These are phyloP conservation scores for Anoplolepis gracilipes DNA, from an alignment of 1,140 invertebrate species.

Conservation along the genomic window DNA sequence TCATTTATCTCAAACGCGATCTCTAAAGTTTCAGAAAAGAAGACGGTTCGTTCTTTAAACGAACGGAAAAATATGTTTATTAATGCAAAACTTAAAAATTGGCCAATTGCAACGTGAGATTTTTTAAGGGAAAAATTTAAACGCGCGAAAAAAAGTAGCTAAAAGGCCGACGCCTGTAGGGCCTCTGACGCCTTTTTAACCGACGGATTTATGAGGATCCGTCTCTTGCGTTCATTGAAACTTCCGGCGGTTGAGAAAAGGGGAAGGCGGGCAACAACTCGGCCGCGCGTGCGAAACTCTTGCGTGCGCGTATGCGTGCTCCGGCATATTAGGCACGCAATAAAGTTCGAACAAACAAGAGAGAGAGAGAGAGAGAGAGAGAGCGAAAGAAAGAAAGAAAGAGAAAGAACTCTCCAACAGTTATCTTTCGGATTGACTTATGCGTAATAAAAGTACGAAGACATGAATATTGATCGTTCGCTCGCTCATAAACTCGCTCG, in stretches of 20 bases:
- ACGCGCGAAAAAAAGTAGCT: slow-evolving; percentile 46
- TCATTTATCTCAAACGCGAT: neutral
- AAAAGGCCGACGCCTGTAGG: neutral
- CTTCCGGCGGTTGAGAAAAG: slow-evolving; percentile 78
- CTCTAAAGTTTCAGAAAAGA: neutral
- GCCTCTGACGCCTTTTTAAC: slow-evolving; percentile 73
- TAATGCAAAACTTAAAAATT: neutral
- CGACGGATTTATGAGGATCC: slow-evolving; percentile 79
- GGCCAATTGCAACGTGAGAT: neutral
- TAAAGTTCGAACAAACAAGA: slow-evolving; percentile 24
- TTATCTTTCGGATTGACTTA: slow-evolving; percentile 35
- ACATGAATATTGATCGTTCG: slow-evolving; percentile 38
- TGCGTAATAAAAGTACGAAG: slow-evolving; percentile 31
- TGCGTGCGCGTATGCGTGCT: slow-evolving; percentile 42
- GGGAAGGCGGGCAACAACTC: slow-evolving; percentile 56
- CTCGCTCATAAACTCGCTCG: neutral
- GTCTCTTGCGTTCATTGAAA: slow-evolving; percentile 83
- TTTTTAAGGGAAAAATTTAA: neutral
- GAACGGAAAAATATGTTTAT: neutral
- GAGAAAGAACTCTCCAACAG: too few relatives aligned
- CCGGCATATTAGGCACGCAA: slow-evolving; percentile 38
- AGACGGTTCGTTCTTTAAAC: neutral
- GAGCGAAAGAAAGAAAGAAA: neutral
- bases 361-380: neutral
- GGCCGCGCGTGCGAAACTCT: slow-evolving; percentile 52